phyloP scores from a whole-genome alignment of 92 coral and sea anemone genomes.

The Pocillopora grandis region DNA sequence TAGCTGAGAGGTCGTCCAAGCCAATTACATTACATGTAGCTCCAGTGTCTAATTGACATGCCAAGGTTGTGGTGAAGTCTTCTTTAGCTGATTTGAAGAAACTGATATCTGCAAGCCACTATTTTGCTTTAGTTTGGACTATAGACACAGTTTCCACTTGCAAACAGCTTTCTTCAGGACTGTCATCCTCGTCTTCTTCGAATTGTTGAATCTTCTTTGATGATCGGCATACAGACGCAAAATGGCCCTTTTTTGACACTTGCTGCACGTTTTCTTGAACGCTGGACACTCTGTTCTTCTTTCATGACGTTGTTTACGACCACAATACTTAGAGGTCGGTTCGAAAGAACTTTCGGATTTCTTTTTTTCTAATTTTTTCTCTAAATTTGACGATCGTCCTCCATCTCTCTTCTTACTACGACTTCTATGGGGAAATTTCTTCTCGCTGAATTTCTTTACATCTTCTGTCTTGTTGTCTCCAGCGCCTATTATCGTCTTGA shows the following conservation, averaged over 20 bases:
- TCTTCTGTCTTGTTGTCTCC: constrained; percentile 36
- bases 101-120: constrained; percentile 25
- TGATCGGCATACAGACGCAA: constrained; percentile 24
- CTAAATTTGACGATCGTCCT: not conserved
- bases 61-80: constrained; percentile 18
- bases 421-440: constrained; percentile 4
- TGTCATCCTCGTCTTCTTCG: not conserved
- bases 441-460: constrained; percentile 34
- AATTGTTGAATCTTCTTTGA: constrained; percentile 19
- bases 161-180: constrained; percentile 23
- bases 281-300: constrained; percentile 36
- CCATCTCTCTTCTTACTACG: constrained; percentile 3
- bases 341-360: not conserved
- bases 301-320: constrained; percentile 27
- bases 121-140: constrained; percentile 18
- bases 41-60: constrained; percentile 34
- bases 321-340: constrained; percentile 21
- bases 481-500: constrained; percentile 26
- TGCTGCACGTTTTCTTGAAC: constrained; percentile 36
- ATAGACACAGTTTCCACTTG: constrained; percentile 19
- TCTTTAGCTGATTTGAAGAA: constrained; percentile 24
- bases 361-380: not conserved
- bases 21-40: constrained; percentile 29
- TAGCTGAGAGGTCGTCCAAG: constrained; percentile 11
- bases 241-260: constrained; percentile 46